These are phyloP conservation scores for Chinchilla lanigera DNA, from an alignment of 2,113 vertebrate species.

Conservation along the genomic window DNA sequence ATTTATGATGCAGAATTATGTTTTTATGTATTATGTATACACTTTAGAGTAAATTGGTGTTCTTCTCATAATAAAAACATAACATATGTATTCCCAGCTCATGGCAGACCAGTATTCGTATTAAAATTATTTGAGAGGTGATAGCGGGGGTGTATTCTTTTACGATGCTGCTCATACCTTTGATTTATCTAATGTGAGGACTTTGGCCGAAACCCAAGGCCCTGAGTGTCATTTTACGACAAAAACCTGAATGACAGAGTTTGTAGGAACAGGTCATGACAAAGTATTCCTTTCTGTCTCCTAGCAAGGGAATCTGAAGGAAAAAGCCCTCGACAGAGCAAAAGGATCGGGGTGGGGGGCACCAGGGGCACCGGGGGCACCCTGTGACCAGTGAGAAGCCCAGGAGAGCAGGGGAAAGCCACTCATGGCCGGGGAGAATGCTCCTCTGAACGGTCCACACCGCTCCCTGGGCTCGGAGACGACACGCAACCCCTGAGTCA, in stretches of 20 bases:
- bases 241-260: background rate
- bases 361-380: rapidly evolving
- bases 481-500: rapidly evolving
- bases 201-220: background rate
- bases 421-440: background rate
- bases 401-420: rapidly evolving
- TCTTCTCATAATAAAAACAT: conserved; percentile 21
- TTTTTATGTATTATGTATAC: background rate
- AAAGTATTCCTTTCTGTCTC: background rate
- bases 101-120: background rate
- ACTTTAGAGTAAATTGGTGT: background rate
- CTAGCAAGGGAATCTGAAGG: background rate
- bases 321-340: no score
- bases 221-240: background rate
- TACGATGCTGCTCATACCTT: background rate
- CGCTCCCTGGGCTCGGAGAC: no score
- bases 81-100: background rate
- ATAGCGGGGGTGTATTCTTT: background rate
- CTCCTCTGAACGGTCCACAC: no score
- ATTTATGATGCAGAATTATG: background rate
- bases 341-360: rapidly evolving
- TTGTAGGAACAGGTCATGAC: background rate
- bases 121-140: background rate
- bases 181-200: background rate
- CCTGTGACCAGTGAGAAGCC: rapidly evolving